Conservation (phyloP, 1,140 invertebrate species). For the Planococcus citri region DNA sequence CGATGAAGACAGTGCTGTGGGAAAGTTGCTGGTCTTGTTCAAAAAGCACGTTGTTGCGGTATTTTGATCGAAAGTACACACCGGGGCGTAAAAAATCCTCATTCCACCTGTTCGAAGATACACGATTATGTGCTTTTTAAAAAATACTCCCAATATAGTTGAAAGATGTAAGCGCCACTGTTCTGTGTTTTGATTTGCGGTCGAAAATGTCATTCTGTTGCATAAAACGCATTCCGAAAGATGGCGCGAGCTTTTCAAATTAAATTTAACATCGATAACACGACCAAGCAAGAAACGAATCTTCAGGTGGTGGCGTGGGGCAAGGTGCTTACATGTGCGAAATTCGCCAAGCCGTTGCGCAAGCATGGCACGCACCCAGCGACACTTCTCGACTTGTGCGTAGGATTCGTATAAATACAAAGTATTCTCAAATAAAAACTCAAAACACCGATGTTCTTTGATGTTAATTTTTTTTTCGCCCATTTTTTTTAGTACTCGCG, state of each 20-base stretch:
- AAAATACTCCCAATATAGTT: too few species aligned
- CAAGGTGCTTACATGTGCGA: neutral
- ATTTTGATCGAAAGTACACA: too few species aligned
- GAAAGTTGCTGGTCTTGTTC: too few species aligned
- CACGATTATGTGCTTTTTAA: too few species aligned
- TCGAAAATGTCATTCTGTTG: neutral
- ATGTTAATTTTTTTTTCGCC: neutral
- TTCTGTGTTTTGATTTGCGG: too few species aligned
- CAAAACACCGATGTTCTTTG: neutral
- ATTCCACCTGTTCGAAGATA: too few species aligned
- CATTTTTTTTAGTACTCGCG: neutral
- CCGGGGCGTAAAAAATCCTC: too few species aligned
- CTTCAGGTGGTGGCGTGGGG: neutral
- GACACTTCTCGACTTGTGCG: conserved; percentile 5
- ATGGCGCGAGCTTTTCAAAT: neutral
- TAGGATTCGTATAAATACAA: neutral
- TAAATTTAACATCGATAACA: conserved; percentile 4
- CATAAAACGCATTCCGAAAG: conserved; percentile 6
- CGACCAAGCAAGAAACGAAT: neutral
- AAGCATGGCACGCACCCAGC: neutral
- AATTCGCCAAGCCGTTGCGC: neutral
- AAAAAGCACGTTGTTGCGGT: too few species aligned
- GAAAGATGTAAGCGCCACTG: too few species aligned
- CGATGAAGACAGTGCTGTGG: too few species aligned
- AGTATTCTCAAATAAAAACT: neutral